Base-by-base conservation (phyloP, 2,888 invertebrate species). In the Athalia rosae region DNA sequence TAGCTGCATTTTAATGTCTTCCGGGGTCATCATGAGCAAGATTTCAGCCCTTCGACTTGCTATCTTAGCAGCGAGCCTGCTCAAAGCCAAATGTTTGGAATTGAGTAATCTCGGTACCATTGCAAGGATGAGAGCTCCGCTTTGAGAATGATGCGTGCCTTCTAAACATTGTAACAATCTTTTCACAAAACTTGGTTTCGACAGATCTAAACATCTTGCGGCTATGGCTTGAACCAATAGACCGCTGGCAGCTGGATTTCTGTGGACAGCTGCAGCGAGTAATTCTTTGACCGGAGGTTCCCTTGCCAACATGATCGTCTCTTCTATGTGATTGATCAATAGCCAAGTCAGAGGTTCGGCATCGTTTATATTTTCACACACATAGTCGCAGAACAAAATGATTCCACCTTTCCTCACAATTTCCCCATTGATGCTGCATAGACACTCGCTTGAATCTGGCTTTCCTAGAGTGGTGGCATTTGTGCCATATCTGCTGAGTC, bases 371-470 rank as follows among this genome's bases (percentile, higher is more conserved):
- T 95, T 95, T 85, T 94, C 94, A 80, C 93, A 88, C 3, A 96
- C 93, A 90, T 94, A 95, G 88, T 96, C 96, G 90, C 95, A 95
- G 86, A 94, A 94, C 0, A 95, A 92, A 84, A 95, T 92, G 0
- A 93, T 92, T 15, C 94, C 93, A 0, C 94, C 94, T 69, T 93
- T 92, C 79, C 93, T 92, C 4, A 95, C 90, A 48, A 95, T 91
- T 84, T 95, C 94, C 0, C 92, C 88, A 82, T 94, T 93, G 4
- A 94, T 88, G 78, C 92, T 85, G 8, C 78, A 82, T 28, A 63
- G 48, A 4, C 48, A 28, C 47, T 59, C 15, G 90, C 85, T 47
- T 91, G 83, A 5, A 90, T 90, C 8, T 90, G 45, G n/a, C 62
- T 73, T 74, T 9, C 61, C 78, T 0, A 15, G n/a, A 63, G 43